These are phyloP conservation scores for Smutsia gigantea DNA, from an alignment of 2,797 vertebrate genomes.

Conservation along the genomic window DNA sequence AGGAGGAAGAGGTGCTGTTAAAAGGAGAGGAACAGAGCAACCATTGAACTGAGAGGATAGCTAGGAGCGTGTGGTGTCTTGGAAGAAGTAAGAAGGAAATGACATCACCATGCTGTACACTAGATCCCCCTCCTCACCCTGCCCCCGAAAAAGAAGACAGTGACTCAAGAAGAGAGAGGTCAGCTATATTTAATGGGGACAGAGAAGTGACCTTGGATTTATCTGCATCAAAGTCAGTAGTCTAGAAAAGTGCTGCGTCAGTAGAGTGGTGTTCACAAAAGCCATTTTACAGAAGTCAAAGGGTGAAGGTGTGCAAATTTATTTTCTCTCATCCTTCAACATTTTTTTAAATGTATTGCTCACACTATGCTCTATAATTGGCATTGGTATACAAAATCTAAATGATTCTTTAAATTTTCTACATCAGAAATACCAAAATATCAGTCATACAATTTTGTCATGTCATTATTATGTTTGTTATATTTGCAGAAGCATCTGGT, in stretches of 20 bases:
- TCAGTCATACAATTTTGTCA: background rate
- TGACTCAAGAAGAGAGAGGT: background rate
- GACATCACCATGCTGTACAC: background rate
- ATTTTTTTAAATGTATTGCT: background rate
- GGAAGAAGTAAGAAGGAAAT: background rate
- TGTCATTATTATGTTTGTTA: background rate
- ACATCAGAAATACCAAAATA: background rate
- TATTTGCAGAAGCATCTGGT: background rate
- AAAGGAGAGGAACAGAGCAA: background rate
- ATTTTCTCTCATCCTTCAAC: background rate
- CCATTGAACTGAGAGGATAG: background rate
- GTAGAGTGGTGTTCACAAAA: background rate
- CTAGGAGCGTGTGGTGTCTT: background rate
- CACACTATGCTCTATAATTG: background rate
- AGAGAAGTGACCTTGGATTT: background rate
- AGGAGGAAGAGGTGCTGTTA: background rate
- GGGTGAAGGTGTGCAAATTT: background rate
- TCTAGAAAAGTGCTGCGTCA: background rate
- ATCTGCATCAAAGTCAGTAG: background rate
- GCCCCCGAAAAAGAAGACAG: background rate
- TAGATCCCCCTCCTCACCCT: background rate
- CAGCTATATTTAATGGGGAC: background rate
- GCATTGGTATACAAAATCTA: background rate
- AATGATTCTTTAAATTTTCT: background rate
- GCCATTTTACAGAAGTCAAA: background rate